Evolutionary conservation across 2,888 invertebrate species (phyloP).

Genomic region (Trachelus iudaicus): DNA sequence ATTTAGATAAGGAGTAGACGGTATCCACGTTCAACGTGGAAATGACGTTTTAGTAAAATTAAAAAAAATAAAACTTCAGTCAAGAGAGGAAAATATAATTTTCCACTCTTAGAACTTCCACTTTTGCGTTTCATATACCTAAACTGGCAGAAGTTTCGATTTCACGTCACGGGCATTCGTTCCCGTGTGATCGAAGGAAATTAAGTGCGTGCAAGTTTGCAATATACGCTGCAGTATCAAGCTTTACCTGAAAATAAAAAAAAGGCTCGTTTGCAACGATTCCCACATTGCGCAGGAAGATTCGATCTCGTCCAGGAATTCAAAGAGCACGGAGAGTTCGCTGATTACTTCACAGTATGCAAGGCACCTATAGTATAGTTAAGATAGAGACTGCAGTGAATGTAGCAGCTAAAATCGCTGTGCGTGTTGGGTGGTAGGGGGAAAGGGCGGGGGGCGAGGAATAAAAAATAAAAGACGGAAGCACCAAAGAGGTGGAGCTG

Average conservation of each 20-base stretch:
- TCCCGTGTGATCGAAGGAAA: neutral
- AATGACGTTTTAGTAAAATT: neutral
- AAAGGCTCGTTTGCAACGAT: neutral
- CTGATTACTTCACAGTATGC: neutral
- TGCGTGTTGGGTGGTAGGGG: neutral
- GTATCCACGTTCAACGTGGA: no score
- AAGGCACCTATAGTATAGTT: neutral
- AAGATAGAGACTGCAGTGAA: neutral
- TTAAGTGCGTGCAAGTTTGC: neutral
- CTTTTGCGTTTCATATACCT: neutral
- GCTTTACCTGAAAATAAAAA: neutral
- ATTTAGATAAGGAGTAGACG: neutral
- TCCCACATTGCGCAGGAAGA: neutral
- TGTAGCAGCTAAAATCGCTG: neutral
- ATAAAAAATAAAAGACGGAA: neutral
- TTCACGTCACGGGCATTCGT: neutral
- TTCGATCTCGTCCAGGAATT: neutral
- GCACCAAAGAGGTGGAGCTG: neutral
- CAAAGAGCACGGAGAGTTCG: neutral
- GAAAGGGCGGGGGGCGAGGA: no score
- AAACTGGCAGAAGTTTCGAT: neutral
- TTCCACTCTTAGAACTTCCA: neutral
- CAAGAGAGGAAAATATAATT: neutral
- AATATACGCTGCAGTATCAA: neutral
- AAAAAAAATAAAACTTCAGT: neutral